Percentiles rank a stretch among this genome's conserved stretches.
phyloP scores from a whole-genome alignment of 2,113 vertebrate species.

The Phaethon lepturus region DNA sequence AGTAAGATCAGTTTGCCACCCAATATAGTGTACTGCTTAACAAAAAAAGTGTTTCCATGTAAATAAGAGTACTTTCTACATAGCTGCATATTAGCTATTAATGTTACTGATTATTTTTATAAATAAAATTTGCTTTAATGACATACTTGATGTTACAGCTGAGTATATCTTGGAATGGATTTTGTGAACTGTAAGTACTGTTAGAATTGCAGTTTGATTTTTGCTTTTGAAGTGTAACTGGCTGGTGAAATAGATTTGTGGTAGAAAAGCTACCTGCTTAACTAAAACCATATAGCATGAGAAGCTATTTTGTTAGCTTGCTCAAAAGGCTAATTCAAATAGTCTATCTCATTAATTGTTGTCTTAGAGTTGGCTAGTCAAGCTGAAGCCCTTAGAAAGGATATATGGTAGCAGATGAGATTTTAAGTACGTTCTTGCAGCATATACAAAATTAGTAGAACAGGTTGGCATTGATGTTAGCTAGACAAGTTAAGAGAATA shows the following conservation, averaged over 20 bases:
- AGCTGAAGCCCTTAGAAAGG: neutral
- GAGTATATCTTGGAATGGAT: neutral
- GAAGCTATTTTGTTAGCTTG: neutral
- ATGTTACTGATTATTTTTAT: neutral
- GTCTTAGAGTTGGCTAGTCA: neutral
- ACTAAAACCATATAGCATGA: neutral
- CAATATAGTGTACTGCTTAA: neutral
- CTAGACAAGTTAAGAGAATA: neutral
- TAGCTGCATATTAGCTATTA: neutral
- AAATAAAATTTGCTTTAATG: neutral
- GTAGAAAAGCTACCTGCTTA: neutral
- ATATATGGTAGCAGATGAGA: neutral
- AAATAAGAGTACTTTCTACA: neutral
- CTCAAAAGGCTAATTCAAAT: neutral
- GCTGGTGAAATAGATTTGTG: neutral
- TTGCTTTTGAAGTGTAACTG: neutral
- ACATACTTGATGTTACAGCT: neutral
- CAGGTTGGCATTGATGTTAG: neutral
- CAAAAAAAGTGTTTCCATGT: rapidly evolving
- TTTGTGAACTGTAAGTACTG: neutral
- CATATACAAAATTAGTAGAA: neutral
- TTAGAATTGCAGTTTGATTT: neutral
- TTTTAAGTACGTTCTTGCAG: neutral
- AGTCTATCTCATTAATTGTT: neutral
- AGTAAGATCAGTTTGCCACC: neutral